Evolutionary conservation across 2,113 vertebrate species (phyloP), one percentile per base, ranked within the genome.

Genomic region (Saguinus imperator): DNA sequence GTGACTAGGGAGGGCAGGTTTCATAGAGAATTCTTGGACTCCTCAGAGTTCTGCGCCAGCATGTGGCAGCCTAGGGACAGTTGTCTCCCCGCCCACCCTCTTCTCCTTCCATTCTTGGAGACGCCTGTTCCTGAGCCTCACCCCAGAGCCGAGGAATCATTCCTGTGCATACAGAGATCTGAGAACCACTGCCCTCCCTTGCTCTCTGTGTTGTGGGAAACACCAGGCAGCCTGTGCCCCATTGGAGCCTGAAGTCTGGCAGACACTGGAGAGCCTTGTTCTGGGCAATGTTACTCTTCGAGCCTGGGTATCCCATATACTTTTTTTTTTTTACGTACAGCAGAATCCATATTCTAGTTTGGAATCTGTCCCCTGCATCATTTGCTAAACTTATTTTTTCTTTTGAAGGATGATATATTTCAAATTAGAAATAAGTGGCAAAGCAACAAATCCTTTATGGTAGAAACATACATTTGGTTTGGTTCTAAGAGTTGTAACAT

Each of bases 351-450:
- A 6, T 91, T 91, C 37, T 83, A 82, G 70, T 92, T 70, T 3
- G 75, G 94, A 97, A 85, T 81, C 27, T 86, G 9, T 6, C 48
- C 76, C 32, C 50, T 61, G 6, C 55, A 3, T 82, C 43, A 83
- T 98, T 92, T 95, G 8, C 79, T 96, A 94, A 72, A 68, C 45
- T 83, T 13, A 0, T 50, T 75, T 66, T 79, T 37, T 35, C 82
- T 66, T 64, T 79, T 6, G n/a, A 77, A 6, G 45, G 45, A 17
- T n/a, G 32, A 83, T 23, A 43, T 18, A 37, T 61, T 61, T 94
- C 77, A n/a, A 45, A 20, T 70, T 77, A 57, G 61, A 27, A 20
- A 1, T n/a, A 75, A 90, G 48, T n/a, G 20, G 5, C 68, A 57
- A 70, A 86, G 75, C 68, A 94, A 2, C 27, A 55, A 21, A 20